A percentile compares a stretch with the other conserved stretches of the same genome.
These are phyloP conservation scores for Hemiscyllium ocellatum DNA, from an alignment of 2,113 vertebrate genomes.

Conservation along the genomic window DNA sequence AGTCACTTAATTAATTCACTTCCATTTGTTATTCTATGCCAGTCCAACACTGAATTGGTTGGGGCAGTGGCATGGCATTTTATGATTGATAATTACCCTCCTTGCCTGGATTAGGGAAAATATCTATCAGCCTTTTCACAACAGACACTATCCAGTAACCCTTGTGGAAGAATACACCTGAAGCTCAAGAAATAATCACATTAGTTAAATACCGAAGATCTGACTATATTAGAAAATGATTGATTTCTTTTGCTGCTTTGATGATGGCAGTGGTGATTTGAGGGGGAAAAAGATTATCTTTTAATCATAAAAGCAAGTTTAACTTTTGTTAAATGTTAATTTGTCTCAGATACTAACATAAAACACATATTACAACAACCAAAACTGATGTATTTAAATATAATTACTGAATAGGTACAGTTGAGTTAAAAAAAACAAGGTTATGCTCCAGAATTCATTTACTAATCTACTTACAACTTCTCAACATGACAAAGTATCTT, in stretches of 20 bases:
- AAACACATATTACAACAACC: background rate
- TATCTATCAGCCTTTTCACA: background rate
- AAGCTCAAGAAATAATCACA: background rate
- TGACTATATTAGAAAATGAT: background rate
- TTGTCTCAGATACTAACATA: background rate
- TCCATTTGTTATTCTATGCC: background rate
- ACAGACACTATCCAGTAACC: background rate
- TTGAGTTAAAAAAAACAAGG: background rate
- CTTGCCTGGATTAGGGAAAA: background rate
- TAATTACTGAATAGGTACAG: slow-evolving; percentile 20
- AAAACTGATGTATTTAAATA: background rate
- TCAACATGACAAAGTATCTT: slow-evolving; percentile 33
- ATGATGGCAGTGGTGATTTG: background rate
- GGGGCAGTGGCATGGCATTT: background rate
- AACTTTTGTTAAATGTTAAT: background rate
- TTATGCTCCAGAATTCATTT: background rate
- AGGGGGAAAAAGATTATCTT: background rate
- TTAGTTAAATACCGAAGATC: slow-evolving; percentile 7
- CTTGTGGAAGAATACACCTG: background rate
- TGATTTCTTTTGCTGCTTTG: background rate
- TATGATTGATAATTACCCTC: background rate
- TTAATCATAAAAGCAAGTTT: background rate
- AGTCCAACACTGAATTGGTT: background rate
- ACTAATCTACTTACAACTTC: slow-evolving; percentile 32
- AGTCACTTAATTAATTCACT: background rate